A percentile compares a stretch with the other conserved stretches of the same genome.
Evolutionary conservation across 2,113 vertebrate species (phyloP).

Genomic region (Hystrix brachyura): DNA sequence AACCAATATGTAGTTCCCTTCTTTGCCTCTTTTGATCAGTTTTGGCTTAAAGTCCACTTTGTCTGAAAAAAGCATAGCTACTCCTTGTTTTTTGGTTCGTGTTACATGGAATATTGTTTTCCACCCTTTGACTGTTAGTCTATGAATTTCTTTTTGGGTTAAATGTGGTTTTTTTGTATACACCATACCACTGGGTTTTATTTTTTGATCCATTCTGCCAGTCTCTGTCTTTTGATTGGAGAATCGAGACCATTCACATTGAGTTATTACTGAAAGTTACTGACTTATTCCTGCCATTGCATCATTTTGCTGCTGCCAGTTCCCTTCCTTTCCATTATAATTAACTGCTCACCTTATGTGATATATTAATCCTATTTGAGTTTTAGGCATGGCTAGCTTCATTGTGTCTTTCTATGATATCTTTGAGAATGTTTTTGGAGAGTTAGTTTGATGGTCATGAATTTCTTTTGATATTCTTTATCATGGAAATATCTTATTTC

Average conservation of each 20-base stretch:
- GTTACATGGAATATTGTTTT: background rate
- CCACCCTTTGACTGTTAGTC: background rate
- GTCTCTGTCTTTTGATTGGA: background rate
- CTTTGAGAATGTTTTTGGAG: background rate
- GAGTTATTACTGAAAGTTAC: background rate
- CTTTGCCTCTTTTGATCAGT: background rate
- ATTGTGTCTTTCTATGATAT: background rate
- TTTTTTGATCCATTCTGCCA: background rate
- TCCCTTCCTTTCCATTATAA: background rate
- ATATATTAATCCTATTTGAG: background rate
- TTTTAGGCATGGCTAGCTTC: background rate
- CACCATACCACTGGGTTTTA: background rate
- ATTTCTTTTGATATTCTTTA: background rate
- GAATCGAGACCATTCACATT: background rate
- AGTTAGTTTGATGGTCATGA: background rate
- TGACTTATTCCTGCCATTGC: background rate
- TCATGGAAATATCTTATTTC: background rate
- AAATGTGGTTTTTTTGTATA: background rate
- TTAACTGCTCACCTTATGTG: background rate
- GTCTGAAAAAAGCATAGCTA: background rate
- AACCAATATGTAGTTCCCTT: background rate
- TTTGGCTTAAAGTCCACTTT: background rate
- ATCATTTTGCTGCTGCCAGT: background rate
- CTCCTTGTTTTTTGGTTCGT: background rate
- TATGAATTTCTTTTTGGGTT: background rate